Evolutionary conservation across 2,113 vertebrate genomes (phyloP).

Genomic region (Clarias macrocephalus): DNA sequence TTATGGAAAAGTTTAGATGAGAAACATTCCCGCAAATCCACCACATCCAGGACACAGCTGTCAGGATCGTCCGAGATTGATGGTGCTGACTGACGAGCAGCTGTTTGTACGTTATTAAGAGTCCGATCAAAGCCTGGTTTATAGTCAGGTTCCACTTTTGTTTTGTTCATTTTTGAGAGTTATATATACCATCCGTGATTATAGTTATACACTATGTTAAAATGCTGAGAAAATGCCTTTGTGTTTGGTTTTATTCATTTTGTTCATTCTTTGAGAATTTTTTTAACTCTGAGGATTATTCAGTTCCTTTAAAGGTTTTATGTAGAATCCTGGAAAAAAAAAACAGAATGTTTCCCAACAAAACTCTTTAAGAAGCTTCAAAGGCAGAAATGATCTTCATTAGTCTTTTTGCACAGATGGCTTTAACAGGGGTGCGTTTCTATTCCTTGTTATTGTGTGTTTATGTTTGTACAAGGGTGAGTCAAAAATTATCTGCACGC

Average conservation of each 20-base stretch:
- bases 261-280: not conserved
- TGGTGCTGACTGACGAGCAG: conserved; percentile 42
- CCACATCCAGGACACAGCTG: conserved; percentile 46
- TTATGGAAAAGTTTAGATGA: conserved; percentile 59
- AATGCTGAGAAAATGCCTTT: not conserved
- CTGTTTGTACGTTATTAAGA: conserved; percentile 55
- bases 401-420: not conserved
- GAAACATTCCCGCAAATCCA: conserved; percentile 41
- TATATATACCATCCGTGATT: no score
- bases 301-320: not conserved
- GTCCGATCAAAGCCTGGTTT: conserved; percentile 50
- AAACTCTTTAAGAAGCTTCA: not conserved
- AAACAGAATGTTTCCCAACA: not conserved
- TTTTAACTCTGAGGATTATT: not conserved
- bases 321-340: not conserved
- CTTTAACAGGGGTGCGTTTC: not conserved
- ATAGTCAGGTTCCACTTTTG: conserved; percentile 6
- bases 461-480: no score
- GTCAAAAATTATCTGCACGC: no score
- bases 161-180: not conserved
- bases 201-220: not conserved
- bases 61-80: conserved; percentile 46
- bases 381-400: not conserved
- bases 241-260: not conserved
- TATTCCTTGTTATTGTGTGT: not conserved